Evolutionary conservation across 2,113 vertebrate genomes (phyloP).

Genomic region (Burhinus oedicnemus): DNA sequence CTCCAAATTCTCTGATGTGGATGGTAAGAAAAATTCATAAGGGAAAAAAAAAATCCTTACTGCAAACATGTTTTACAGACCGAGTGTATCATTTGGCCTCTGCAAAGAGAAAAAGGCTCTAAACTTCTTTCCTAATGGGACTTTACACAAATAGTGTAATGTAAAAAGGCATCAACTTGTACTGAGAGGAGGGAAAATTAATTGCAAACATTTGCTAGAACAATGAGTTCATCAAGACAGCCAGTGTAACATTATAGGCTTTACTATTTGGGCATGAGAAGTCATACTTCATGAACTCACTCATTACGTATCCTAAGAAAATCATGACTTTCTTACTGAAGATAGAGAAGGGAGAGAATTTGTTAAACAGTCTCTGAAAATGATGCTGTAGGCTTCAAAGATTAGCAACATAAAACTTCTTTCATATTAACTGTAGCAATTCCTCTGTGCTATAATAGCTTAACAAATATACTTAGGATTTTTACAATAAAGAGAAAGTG

Average conservation of each 20-base stretch:
- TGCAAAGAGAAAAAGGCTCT: background rate
- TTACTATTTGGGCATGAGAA: background rate
- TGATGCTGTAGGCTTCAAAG: constrained; percentile 15
- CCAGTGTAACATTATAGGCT: background rate
- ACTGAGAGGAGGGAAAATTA: background rate
- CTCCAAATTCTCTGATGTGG: background rate
- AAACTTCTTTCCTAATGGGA: background rate
- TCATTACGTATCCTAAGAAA: background rate
- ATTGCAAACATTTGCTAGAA: constrained; percentile 1
- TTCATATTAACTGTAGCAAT: constrained; percentile 36
- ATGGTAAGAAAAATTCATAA: background rate
- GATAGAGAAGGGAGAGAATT: background rate
- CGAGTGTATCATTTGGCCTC: background rate
- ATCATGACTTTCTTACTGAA: background rate
- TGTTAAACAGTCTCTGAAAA: constrained; percentile 30
- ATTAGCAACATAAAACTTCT: constrained; percentile 36
- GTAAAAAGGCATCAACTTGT: background rate
- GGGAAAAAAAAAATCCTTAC: background rate
- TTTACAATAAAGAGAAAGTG: constrained; percentile 27
- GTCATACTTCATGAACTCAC: background rate
- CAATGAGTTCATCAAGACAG: background rate
- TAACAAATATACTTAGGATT: constrained; percentile 40
- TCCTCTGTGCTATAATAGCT: constrained; percentile 24
- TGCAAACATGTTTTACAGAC: background rate
- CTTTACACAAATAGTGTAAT: background rate